Conservation (phyloP, 2,113 vertebrate species). For the Crotalus viridis region DNA sequence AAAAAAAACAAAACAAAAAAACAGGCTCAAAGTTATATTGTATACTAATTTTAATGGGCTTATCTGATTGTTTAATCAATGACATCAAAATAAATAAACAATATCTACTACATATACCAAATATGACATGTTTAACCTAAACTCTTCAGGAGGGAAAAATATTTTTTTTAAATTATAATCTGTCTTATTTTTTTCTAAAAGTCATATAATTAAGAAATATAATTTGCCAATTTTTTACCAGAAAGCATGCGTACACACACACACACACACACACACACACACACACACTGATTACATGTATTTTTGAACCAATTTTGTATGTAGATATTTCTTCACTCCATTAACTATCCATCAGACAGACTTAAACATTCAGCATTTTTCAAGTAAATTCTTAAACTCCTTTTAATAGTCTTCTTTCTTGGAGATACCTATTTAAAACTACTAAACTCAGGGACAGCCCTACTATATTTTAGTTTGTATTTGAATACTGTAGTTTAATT, state of each 20-base stretch:
- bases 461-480: background rate
- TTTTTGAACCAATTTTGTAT: background rate
- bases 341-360: background rate
- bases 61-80: background rate
- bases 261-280: background rate
- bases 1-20: background rate
- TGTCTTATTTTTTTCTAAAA: background rate
- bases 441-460: background rate
- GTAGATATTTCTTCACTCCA: background rate
- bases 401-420: background rate
- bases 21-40: background rate
- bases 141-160: background rate
- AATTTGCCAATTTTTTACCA: background rate
- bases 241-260: background rate
- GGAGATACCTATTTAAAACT: background rate
- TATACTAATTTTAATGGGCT: background rate
- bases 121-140: background rate
- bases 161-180: background rate
- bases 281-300: background rate
- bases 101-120: background rate
- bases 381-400: background rate
- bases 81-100: background rate
- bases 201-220: background rate
- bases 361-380: background rate
- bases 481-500: too few species aligned